phyloP scores from a whole-genome alignment of 1,140 invertebrate genomes.

The Rhopalosiphum padi region DNA sequence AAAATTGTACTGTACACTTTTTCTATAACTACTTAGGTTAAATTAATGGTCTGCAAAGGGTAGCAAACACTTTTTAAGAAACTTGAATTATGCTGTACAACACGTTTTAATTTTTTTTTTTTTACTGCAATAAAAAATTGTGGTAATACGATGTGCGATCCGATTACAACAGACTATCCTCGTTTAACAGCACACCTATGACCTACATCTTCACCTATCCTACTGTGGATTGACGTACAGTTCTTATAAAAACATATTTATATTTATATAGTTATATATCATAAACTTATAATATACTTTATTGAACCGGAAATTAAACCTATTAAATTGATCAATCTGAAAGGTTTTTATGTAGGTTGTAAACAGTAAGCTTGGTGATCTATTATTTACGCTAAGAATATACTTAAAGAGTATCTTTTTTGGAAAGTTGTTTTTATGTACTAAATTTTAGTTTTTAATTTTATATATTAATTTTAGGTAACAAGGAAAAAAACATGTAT shows the following conservation, averaged over 20 bases:
- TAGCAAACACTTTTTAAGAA: too few species aligned
- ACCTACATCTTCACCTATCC: background rate
- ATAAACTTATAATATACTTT: background rate
- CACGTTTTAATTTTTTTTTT: too few species aligned
- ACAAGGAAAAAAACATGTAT: background rate
- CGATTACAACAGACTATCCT: background rate
- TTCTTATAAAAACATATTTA: background rate
- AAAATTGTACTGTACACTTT: background rate
- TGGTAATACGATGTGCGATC: background rate
- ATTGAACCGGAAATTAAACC: background rate
- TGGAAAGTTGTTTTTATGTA: background rate
- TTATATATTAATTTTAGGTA: background rate
- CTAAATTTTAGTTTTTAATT: background rate
- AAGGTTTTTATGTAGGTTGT: too few species aligned
- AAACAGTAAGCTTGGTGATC: too few species aligned
- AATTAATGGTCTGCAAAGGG: too few species aligned
- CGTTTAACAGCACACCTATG: background rate
- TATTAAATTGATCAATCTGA: background rate
- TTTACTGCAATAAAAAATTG: background rate
- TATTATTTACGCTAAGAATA: background rate
- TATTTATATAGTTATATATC: too few species aligned
- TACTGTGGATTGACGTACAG: background rate
- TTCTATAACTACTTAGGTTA: too few species aligned
- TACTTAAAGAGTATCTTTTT: background rate
- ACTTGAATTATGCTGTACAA: too few species aligned